A percentile compares a stretch with the other conserved stretches of the same genome.
phyloP scores from a whole-genome alignment of 2,113 vertebrate genomes.

The Polypterus senegalus region DNA sequence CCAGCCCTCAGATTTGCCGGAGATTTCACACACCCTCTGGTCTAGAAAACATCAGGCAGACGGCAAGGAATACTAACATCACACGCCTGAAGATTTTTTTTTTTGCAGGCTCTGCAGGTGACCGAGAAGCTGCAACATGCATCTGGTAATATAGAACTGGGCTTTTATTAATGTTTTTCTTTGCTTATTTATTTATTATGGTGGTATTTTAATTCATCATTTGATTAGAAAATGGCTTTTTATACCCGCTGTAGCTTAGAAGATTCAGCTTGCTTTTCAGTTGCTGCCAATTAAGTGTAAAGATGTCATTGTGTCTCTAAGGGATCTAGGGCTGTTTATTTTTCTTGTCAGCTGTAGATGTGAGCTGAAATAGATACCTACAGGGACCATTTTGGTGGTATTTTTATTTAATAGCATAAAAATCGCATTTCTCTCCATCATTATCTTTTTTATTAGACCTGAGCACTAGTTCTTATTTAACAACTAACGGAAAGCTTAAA shows the following conservation, averaged over 20 bases:
- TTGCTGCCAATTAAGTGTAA: constrained; percentile 35
- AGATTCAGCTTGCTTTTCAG: constrained; percentile 16
- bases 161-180: not conserved
- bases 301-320: constrained; percentile 24
- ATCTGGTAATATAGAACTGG: constrained; percentile 50
- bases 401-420: no score
- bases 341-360: constrained; percentile 21
- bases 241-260: constrained; percentile 3
- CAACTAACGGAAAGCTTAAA: no score
- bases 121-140: constrained; percentile 50
- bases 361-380: no score
- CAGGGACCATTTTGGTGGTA: no score
- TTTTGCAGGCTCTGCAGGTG: constrained; percentile 35
- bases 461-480: no score
- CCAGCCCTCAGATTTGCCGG: constrained; percentile 30
- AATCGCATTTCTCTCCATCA: no score
- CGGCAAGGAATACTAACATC: constrained; percentile 24
- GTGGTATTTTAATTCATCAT: not conserved
- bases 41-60: constrained; percentile 16
- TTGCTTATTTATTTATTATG: not conserved
- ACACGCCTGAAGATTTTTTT: not conserved
- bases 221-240: not conserved
- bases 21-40: constrained; percentile 27
- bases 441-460: no score
- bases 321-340: constrained; percentile 17